These are phyloP conservation scores for Noctua comes DNA, from an alignment of 2,888 invertebrate species.

Conservation along the genomic window DNA sequence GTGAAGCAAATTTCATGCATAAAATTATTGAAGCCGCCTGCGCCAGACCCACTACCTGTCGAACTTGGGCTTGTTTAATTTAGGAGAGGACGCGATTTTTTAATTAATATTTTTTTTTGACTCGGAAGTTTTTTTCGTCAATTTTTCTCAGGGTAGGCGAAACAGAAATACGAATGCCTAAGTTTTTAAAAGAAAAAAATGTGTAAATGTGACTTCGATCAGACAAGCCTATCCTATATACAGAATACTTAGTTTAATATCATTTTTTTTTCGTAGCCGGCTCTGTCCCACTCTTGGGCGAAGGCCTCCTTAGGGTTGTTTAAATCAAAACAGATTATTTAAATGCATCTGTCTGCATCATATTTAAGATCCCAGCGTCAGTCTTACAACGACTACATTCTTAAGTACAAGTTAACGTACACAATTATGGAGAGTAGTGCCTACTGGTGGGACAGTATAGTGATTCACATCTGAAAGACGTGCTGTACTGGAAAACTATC, in stretches of 20 bases:
- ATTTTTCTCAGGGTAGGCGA: too few relatives aligned
- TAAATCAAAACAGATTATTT: neutral
- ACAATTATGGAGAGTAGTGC: neutral
- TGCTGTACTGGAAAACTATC: neutral
- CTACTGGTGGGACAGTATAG: neutral
- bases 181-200: neutral
- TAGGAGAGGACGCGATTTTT: constrained; percentile 60
- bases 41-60: constrained; percentile 81
- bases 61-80: constrained; percentile 63
- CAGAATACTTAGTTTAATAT: neutral
- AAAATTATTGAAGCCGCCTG: constrained; percentile 85
- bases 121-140: neutral
- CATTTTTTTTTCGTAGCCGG: too few relatives aligned
- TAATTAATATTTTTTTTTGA: neutral
- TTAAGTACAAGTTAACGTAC: neutral
- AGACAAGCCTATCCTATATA: neutral
- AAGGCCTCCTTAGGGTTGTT: neutral
- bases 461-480: neutral
- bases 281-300: too few relatives aligned
- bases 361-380: neutral
- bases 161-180: neutral
- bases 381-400: neutral
- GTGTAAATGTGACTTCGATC: neutral
- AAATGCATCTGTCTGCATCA: neutral
- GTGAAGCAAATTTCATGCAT: constrained; percentile 87